Evolutionary conservation across 2,113 vertebrate species (phyloP), one percentile per base, ranked within the genome.

Genomic region (Amphiprion percula): DNA sequence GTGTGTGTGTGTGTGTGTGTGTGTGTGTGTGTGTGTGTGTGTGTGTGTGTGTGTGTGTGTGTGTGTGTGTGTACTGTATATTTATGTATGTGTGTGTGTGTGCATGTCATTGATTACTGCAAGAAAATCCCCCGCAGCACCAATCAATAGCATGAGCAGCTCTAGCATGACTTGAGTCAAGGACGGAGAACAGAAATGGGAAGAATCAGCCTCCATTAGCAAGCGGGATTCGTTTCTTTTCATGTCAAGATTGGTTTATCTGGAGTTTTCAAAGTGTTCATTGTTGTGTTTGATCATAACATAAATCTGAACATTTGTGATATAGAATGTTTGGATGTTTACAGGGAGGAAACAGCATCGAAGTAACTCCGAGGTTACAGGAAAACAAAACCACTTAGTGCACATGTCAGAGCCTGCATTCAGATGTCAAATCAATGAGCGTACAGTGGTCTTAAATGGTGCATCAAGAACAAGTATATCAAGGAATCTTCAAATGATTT

Each of bases 141-240:
- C 26, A 58, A 87, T 92, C 87, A 84, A 91, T 91, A 88, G n/a
- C 49, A 46, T 49, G 77, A 74, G 74, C 15, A 72, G 74, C 15
- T 52, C 53, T 46, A 33, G 37, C 71, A 55, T 16, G 53, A 54
- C 76, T 80, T 16, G 17, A 74, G 63, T 85, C 88, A 86, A 87
- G 87, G 89, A 73, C 75, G 62, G 68, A 74, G 47, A 23, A 60
- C 9, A 21, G 28, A 71, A 75, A 74, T 56, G 28, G 44, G 1
- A 79, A 50, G 23, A 0, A 15, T 72, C 74, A n/a, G 19, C 53
- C 49, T 77, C 62, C 16, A 26, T 82, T 56, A 23, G 67, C 23
- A 4, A 23, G 70, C 19, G 19, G 16, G 26, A 17, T 24, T 17
- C 0, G 21, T 24, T 62, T 11, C 21, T 47, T 39, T 37, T 56